Base-by-base conservation (phyloP, 1,140 invertebrate genomes). In the Colletes latitarsis region DNA sequence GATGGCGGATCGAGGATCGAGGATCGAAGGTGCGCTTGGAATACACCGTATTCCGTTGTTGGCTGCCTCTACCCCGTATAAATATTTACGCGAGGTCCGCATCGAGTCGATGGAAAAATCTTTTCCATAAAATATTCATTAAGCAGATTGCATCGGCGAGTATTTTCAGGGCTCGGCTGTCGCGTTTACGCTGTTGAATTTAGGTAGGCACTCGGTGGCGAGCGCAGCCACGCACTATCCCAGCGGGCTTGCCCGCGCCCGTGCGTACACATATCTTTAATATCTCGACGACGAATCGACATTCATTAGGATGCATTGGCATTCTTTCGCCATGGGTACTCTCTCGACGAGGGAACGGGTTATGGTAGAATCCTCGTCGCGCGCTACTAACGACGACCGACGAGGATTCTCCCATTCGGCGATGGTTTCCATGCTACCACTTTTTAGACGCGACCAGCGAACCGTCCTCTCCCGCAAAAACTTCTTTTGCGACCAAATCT, bases 271-370 rank as follows among this genome's bases (percentile, higher is more conserved):
- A n/a, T 79, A 82, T 86, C 81, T 73, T 86, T 79, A 71, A 88
- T 82, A 82, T 88, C 88, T 81, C 66, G 30, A 63, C 64, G 52
- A 58, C 68, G 82, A 82, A 82, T 88, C 86, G 79, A 82, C 72
- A 78, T 88, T 88, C 82, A 85, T 88, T 88, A 86, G 84, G 75
- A 84, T 83, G 77, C 84, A 82, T 76, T 86, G 82, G 73, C 84
- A 81, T 88, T 88, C 82, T 71, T 82, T 82, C 60, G 67, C 72
- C 46, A 60, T 55, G 67, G 63, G 46, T 21, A 77, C 73, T 5
- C 30, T 19, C 6, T 49, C 30, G 63, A 46, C 55, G 58, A 74
- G 81, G 67, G 43, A 76, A 76, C 70, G 73, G 73, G 64, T 82
- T 72, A 79, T 73, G 81, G 69, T 73, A 80, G 68, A 49, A 73